Evolutionary conservation across 2,113 vertebrate species (phyloP).

Genomic region (Ophiodon elongatus): DNA sequence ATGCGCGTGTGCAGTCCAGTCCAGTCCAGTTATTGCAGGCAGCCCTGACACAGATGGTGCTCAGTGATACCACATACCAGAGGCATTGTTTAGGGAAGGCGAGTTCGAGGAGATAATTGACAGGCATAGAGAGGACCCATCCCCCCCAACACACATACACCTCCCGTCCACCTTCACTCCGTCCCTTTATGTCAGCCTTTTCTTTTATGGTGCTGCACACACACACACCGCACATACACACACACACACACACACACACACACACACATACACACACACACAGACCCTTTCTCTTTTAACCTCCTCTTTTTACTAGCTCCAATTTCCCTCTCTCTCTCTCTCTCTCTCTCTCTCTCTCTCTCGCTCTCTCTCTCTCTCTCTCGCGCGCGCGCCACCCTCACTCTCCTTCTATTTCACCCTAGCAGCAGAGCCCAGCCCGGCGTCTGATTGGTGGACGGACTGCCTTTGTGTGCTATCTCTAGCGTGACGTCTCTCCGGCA

Average conservation of each 20-base stretch:
- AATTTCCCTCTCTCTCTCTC: slow-evolving; percentile 44
- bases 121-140: slow-evolving; percentile 81
- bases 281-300: slow-evolving; percentile 37
- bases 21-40: slow-evolving; percentile 87
- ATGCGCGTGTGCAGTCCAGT: slow-evolving; percentile 47
- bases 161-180: slow-evolving; percentile 72
- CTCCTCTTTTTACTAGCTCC: slow-evolving; percentile 42
- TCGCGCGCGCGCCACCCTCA: slow-evolving; percentile 55
- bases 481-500: slow-evolving; percentile 81
- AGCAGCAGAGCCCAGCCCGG: slow-evolving; percentile 82
- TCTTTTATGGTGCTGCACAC: slow-evolving; percentile 58
- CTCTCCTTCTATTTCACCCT: slow-evolving; percentile 82
- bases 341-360: slow-evolving; percentile 50
- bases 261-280: not conserved
- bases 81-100: slow-evolving; percentile 88
- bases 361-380: slow-evolving; percentile 60
- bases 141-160: slow-evolving; percentile 57
- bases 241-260: slow-evolving; percentile 56
- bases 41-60: slow-evolving; percentile 88
- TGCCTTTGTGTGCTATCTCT: slow-evolving; percentile 84
- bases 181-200: slow-evolving; percentile 67
- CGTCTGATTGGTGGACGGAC: slow-evolving; percentile 81
- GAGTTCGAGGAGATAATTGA: slow-evolving; percentile 87
- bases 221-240: slow-evolving; percentile 51
- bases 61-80: slow-evolving; percentile 88